These are phyloP conservation scores for Pseudomyrmex gracilis DNA, from an alignment of 1,140 invertebrate genomes.

Conservation along the genomic window DNA sequence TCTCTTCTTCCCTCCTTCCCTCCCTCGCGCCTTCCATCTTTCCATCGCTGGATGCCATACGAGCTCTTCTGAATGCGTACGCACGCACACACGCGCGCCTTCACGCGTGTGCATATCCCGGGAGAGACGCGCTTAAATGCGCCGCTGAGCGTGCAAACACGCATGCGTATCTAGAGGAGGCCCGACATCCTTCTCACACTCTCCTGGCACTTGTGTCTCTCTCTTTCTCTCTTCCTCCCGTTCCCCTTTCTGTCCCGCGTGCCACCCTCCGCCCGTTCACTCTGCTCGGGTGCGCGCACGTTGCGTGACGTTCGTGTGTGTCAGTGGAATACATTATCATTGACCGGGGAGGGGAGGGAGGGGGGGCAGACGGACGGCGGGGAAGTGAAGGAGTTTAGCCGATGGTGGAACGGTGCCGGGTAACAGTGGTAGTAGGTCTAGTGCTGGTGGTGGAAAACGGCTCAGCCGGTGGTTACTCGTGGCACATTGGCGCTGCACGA, in stretches of 20 bases:
- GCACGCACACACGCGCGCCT: not conserved
- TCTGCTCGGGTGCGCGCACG: conserved; percentile 48
- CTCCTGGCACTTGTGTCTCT: not conserved
- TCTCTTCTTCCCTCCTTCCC: not conserved
- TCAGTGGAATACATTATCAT: conserved; percentile 80
- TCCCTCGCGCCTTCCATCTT: conserved; percentile 27
- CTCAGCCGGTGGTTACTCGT: conserved; percentile 81
- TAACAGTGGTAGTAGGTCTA: conserved; percentile 63
- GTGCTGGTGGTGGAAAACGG: conserved; percentile 68
- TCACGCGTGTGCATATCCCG: conserved; percentile 44
- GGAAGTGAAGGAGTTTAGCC: conserved; percentile 44
- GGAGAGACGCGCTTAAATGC: conserved; percentile 67
- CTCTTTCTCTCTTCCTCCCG: conserved; percentile 1
- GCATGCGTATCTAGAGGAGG: conserved; percentile 66
- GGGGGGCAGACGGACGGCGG: conserved; percentile 49
- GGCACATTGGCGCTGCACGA: conserved; percentile 78
- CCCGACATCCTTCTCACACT: conserved; percentile 22
- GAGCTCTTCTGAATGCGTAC: conserved; percentile 45
- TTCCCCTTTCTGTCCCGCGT: not conserved
- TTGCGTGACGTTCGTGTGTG: conserved; percentile 65
- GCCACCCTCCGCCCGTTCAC: not conserved
- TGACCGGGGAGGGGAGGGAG: conserved; percentile 57
- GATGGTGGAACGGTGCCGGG: conserved; percentile 51
- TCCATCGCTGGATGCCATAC: conserved; percentile 51
- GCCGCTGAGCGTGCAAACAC: conserved; percentile 67